These are phyloP conservation scores for Dufourea novaeangliae DNA, from an alignment of 1,140 invertebrate genomes.

Conservation along the genomic window DNA sequence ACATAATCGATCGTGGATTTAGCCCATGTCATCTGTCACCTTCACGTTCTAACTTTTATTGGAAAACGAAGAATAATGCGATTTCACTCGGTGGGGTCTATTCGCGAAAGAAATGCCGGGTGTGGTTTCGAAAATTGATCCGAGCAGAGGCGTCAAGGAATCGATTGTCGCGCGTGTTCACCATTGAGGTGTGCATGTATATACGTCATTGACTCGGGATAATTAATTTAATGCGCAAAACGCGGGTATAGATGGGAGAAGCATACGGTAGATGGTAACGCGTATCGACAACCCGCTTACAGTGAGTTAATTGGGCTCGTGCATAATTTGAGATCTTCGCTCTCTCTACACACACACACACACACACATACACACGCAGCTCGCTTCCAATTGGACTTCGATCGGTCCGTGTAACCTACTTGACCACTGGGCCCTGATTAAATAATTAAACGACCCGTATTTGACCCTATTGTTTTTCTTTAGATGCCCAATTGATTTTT, in stretches of 20 bases:
- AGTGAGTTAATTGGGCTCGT: slow-evolving; percentile 44
- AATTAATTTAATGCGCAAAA: slow-evolving; percentile 53
- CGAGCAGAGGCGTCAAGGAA: not conserved
- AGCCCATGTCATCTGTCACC: too few species aligned
- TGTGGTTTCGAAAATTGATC: not conserved
- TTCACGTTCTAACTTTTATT: too few species aligned
- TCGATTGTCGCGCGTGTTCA: not conserved
- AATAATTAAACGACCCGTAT: not conserved
- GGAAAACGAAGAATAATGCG: too few species aligned
- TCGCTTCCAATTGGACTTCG: slow-evolving; percentile 1
- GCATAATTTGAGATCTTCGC: slow-evolving; percentile 56
- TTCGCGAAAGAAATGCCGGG: not conserved
- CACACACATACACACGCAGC: too few species aligned
- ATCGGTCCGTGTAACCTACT: slow-evolving; percentile 16
- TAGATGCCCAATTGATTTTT: not conserved
- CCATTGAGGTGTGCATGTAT: not conserved
- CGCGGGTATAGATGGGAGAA: slow-evolving; percentile 26
- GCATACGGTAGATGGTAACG: slow-evolving; percentile 24
- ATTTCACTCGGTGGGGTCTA: too few species aligned
- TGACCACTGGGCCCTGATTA: not conserved
- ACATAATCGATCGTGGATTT: too few species aligned
- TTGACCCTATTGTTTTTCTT: not conserved
- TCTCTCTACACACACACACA: too few species aligned
- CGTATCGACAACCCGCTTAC: slow-evolving; percentile 55
- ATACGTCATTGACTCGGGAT: slow-evolving; percentile 12